These are phyloP conservation scores for Anodontia alba DNA, from an alignment of 2,888 invertebrate genomes.

Conservation along the genomic window DNA sequence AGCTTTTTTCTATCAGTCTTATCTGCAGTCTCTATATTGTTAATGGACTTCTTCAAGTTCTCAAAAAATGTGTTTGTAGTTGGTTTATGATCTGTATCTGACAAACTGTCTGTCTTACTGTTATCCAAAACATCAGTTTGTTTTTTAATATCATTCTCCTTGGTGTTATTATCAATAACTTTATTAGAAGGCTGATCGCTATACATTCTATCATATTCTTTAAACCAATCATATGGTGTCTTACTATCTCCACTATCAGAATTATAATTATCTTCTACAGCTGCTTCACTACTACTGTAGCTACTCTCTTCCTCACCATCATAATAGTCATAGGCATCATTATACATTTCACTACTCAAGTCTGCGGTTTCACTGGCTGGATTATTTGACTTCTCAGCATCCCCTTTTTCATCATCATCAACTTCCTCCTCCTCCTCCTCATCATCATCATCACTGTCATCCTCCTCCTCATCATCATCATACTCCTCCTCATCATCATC, in stretches of 20 bases:
- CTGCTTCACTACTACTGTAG: constrained; percentile 56
- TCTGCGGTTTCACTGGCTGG: constrained; percentile 33
- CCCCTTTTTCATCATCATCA: constrained; percentile 24
- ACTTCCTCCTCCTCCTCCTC: background rate
- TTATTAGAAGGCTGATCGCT: constrained; percentile 39
- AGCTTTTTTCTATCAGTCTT: constrained; percentile 23
- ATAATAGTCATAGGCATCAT: constrained; percentile 50
- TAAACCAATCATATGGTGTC: constrained; percentile 52
- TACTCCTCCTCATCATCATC: background rate
- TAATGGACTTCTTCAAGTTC: background rate
- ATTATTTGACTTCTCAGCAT: constrained; percentile 16
- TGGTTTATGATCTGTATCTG: background rate
- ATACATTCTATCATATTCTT: constrained; percentile 50
- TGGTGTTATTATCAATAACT: background rate
- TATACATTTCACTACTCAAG: constrained; percentile 45
- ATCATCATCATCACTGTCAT: constrained; percentile 14
- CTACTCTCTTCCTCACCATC: constrained; percentile 60
- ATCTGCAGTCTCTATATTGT: constrained; percentile 3
- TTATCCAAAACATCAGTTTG: constrained; percentile 8
- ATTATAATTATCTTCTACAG: constrained; percentile 29
- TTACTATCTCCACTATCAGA: constrained; percentile 4
- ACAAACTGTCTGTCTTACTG: background rate
- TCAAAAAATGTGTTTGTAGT: background rate
- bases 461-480: background rate
- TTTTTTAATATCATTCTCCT: background rate